A percentile compares a stretch with the other conserved stretches of the same genome.
Conservation (phyloP, 1,140 invertebrate genomes). For the Diuraphis noxia region DNA sequence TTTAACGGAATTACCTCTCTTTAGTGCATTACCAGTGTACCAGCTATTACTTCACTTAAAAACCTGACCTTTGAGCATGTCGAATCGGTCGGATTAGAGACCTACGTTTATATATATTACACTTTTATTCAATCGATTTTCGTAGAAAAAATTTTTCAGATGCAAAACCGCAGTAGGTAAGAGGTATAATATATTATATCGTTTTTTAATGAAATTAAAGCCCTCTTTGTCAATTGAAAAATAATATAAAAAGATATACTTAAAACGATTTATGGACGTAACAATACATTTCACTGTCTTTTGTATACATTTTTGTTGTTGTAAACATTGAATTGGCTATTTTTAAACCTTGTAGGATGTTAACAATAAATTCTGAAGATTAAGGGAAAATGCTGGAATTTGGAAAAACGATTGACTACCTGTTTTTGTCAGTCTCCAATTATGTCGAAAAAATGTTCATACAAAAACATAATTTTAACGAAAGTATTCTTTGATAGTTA, state of each 20-base stretch:
- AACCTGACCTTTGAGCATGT: background rate
- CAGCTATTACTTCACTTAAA: background rate
- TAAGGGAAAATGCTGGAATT: background rate
- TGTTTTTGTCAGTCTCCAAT: background rate
- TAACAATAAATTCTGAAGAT: background rate
- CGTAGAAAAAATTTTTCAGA: background rate
- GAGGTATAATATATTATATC: background rate
- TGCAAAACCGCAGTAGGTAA: constrained; percentile 25
- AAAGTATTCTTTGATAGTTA: background rate
- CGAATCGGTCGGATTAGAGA: background rate
- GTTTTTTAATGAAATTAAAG: constrained; percentile 26
- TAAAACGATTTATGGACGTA: background rate
- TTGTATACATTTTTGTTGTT: background rate
- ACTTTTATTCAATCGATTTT: background rate
- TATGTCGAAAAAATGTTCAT: background rate
- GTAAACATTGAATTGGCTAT: background rate
- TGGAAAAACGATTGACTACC: background rate
- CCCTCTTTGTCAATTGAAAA: constrained; percentile 20
- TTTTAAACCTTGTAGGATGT: constrained; percentile 15
- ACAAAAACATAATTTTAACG: background rate
- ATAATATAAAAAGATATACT: constrained; percentile 5
- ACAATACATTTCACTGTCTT: background rate
- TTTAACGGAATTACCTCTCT: constrained; percentile 8
- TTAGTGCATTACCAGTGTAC: background rate
- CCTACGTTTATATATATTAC: background rate